Percentiles rank a stretch among this genome's conserved stretches.
Evolutionary conservation across 2,113 vertebrate genomes (phyloP).

Genomic region (Isurus oxyrinchus): DNA sequence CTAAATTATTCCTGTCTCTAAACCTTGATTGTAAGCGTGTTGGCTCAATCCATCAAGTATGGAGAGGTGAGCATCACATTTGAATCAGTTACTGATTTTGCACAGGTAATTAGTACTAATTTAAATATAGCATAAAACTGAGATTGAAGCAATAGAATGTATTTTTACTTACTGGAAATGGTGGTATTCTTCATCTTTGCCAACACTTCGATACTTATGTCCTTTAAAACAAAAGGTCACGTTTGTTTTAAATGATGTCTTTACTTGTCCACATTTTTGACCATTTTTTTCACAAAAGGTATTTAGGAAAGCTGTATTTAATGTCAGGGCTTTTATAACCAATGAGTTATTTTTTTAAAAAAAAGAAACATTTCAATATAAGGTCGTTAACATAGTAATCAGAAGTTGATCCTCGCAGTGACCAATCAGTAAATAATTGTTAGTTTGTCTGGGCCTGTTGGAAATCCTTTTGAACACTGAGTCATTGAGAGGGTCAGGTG

Average conservation of each 20-base stretch:
- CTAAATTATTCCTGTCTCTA: background rate
- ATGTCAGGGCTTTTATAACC: background rate
- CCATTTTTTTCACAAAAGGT: background rate
- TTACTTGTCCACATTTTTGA: background rate
- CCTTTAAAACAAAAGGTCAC: background rate
- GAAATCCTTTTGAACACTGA: background rate
- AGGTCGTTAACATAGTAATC: background rate
- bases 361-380: background rate
- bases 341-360: background rate
- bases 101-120: background rate
- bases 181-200: background rate
- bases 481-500: too few species aligned
- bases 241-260: background rate
- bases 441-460: background rate
- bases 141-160: background rate
- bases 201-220: background rate
- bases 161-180: background rate
- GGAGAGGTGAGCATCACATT: background rate
- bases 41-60: background rate
- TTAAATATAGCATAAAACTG: background rate
- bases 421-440: background rate
- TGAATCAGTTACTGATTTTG: background rate
- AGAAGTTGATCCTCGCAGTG: background rate
- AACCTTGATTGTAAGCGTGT: background rate
- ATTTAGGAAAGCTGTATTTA: background rate